phyloP scores from a whole-genome alignment of 92 coral and sea anemone species.

The Paramuricea clavata region DNA sequence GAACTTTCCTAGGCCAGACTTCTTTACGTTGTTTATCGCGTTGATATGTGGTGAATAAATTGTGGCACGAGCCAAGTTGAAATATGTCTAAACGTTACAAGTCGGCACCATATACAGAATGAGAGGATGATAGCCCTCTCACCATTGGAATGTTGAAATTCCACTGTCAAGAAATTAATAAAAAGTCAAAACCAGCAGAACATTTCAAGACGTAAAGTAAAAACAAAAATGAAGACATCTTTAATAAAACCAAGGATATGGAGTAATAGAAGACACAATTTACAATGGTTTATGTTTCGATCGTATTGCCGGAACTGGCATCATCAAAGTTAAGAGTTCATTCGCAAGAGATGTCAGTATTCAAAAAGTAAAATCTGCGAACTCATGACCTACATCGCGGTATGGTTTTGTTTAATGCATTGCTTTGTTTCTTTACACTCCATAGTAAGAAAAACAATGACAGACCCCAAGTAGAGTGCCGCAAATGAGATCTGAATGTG shows the following conservation, averaged over 20 bases:
- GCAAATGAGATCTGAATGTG: no score
- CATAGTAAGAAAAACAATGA: not conserved
- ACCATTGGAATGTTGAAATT: slow-evolving; percentile 2
- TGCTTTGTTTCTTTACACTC: not conserved
- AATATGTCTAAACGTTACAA: not conserved
- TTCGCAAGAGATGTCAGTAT: no score
- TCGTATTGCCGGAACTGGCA: no score
- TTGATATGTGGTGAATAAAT: not conserved
- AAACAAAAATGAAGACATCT: not conserved
- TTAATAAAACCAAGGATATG: no score
- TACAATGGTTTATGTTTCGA: no score
- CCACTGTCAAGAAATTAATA: not conserved
- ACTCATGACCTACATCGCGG: not conserved
- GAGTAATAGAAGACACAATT: not conserved
- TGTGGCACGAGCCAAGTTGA: slow-evolving; percentile 2
- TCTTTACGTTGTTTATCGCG: not conserved
- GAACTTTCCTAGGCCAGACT: not conserved
- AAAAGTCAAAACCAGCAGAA: not conserved
- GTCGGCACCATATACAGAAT: slow-evolving; percentile 25
- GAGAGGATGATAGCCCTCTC: not conserved
- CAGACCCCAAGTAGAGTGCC: not conserved
- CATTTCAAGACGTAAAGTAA: not conserved
- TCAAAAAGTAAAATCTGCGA: not conserved
- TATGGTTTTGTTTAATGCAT: not conserved
- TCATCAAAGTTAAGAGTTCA: no score